Base-by-base conservation (phyloP, 2,113 vertebrate genomes). In the Picathartes gymnocephalus region DNA sequence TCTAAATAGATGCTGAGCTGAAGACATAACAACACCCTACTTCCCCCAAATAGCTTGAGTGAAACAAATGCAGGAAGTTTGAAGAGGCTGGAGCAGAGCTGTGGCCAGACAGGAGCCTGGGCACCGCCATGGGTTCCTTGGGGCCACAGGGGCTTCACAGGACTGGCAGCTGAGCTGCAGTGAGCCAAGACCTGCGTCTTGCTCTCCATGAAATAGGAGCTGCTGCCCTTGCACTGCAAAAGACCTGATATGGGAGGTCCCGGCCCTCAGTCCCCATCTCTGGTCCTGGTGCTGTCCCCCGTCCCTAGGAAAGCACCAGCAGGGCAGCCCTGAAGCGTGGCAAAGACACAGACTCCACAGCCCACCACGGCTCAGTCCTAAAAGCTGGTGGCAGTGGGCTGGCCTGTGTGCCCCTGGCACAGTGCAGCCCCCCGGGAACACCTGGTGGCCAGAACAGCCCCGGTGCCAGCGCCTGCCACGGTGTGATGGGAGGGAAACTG, bases 51-150 rank as follows among this genome's bases (percentile, higher is more conserved):
- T 15, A 96, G 47, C 76, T 77, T 0, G 0, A 90, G 60, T 0
- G 13, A 95, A 94, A 97, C 95, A 96, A 97, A 96, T 14, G 86
- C 86, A 96, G 96, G 96, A 97, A 96, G 79, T 81, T 22, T 57
- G 64, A 64, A 90, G 79, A 60, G 56, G 31, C 53, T 2, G 2
- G 72, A 88, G 86, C 60, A 64, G 54, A 73, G 58, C 61, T 42
- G 53, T 1, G 12, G 71, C 72, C n/a, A 3, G 57, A 15, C 0
- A 1, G 54, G 54, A 81, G 84, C 60, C 57, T 0, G 8, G 86
- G 58, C 68, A 92, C 11, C 78, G n/a, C 57, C 3, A 0, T 13
- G 74, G 48, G 42, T 54, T 90, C 23, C 65, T 8, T 11, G 10
- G 25, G 45, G 22, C 47, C 4, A 1, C 0, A 0, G 8, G 15